phyloP scores from a whole-genome alignment of 53 echinoderm and acorn worm species.

The Paracentrotus lividus region DNA sequence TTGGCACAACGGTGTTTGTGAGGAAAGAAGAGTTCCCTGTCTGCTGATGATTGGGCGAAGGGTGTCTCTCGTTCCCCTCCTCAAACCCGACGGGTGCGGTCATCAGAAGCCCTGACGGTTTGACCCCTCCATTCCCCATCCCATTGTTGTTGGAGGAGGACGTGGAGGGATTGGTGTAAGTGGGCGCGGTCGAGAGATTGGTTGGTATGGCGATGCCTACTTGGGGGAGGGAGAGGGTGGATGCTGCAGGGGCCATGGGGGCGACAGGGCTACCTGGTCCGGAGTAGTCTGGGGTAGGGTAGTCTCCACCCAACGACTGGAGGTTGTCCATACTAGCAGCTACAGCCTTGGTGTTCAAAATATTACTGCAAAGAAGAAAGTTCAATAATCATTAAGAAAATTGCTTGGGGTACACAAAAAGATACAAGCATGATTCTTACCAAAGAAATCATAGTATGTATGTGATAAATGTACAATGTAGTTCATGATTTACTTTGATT shows the following conservation, averaged over 20 bases:
- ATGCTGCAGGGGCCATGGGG: conserved; percentile 72
- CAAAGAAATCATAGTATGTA: too few relatives aligned
- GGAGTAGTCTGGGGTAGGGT: conserved; percentile 91
- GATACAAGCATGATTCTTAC: too few relatives aligned
- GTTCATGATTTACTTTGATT: too few relatives aligned
- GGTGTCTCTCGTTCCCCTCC: not conserved
- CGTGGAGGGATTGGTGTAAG: conserved; percentile 14
- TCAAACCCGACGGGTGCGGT: conserved; percentile 38
- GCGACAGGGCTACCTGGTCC: conserved; percentile 63
- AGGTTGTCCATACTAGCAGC: conserved; percentile 89
- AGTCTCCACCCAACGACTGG: conserved; percentile 66
- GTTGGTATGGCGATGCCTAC: conserved; percentile 68
- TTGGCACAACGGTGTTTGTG: not conserved
- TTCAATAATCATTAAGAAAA: too few relatives aligned
- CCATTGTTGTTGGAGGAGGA: conserved; percentile 51
- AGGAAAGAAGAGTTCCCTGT: not conserved
- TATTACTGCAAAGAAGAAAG: conserved; percentile 63
- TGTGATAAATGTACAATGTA: too few relatives aligned
- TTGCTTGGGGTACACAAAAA: too few relatives aligned
- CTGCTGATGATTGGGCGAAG: not conserved
- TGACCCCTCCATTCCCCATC: conserved; percentile 35
- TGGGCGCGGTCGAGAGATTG: conserved; percentile 38
- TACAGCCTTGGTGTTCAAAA: conserved; percentile 73
- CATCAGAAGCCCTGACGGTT: conserved; percentile 65
- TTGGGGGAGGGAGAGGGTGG: conserved; percentile 84